Conservation (phyloP, 2,113 vertebrate genomes). For the Pygathrix nemaeus region DNA sequence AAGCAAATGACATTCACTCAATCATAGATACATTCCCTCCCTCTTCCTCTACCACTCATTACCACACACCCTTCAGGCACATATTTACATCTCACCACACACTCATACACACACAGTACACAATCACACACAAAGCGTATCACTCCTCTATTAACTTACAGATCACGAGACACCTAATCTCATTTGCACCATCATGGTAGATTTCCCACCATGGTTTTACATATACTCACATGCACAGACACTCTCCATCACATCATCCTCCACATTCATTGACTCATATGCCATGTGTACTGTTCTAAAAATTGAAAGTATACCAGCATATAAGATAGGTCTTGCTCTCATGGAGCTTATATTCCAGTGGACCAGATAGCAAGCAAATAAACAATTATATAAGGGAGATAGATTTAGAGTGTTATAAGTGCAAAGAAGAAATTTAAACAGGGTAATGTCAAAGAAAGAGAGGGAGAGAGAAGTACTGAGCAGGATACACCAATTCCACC, state of each 20-base stretch:
- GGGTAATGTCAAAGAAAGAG: not conserved
- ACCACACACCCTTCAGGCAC: not conserved
- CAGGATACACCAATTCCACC: rapidly evolving
- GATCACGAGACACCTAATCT: not conserved
- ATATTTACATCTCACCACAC: not conserved
- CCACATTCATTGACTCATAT: no score
- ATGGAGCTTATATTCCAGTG: not conserved
- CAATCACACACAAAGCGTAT: not conserved
- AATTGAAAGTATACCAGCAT: rapidly evolving
- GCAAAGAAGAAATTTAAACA: not conserved
- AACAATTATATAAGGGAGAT: not conserved
- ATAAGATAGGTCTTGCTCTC: not conserved
- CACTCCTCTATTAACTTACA: not conserved
- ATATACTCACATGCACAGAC: not conserved
- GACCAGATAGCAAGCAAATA: no score
- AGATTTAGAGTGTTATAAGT: not conserved
- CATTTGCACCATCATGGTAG: not conserved
- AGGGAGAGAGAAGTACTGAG: not conserved
- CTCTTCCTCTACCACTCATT: not conserved
- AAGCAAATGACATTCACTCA: not conserved
- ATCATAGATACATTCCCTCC: not conserved
- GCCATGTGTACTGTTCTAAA: not conserved
- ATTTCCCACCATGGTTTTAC: not conserved
- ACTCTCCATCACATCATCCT: not conserved
- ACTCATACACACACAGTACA: no score